Conservation (phyloP, 2,888 invertebrate species). For the Mystacides longicornis region DNA sequence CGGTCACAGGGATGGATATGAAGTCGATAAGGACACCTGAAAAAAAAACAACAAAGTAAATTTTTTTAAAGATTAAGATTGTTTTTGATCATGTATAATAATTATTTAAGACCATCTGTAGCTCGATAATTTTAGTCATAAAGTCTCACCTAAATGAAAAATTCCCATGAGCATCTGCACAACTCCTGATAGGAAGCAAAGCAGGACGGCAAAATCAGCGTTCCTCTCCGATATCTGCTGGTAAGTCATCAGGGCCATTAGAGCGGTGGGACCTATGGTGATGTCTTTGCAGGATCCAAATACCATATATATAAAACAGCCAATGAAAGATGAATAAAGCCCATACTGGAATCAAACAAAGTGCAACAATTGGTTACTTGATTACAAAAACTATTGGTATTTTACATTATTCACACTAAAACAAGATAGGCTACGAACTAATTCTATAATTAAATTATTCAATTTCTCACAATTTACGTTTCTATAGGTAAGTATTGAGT, state of each 20-base stretch:
- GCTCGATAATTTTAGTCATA: neutral
- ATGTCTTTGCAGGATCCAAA: constrained; percentile 86
- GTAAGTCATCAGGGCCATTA: constrained; percentile 86
- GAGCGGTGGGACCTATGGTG: constrained; percentile 87
- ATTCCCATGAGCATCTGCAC: constrained; percentile 77
- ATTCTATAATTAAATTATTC: too few relatives aligned
- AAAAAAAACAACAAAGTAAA: constrained; percentile 22
- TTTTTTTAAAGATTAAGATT: neutral
- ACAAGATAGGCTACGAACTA: too few relatives aligned
- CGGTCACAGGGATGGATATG: constrained; percentile 83
- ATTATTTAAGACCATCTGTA: neutral
- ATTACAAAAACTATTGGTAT: too few relatives aligned
- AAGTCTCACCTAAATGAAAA: constrained; percentile 64
- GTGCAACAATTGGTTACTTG: too few relatives aligned
- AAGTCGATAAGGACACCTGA: constrained; percentile 82
- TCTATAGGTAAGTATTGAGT: too few relatives aligned
- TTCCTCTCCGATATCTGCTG: constrained; percentile 65
- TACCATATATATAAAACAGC: constrained; percentile 84
- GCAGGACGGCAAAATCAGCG: constrained; percentile 70
- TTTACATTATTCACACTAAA: too few relatives aligned
- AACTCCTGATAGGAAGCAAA: constrained; percentile 76
- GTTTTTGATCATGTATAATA: neutral
- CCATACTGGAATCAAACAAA: constrained; percentile 90
- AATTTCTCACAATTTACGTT: too few relatives aligned
- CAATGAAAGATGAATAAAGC: constrained; percentile 89